Evolutionary conservation across 1,140 invertebrate species (phyloP), one percentile per base, ranked within the genome.

Genomic region (Steinernema feltiae): DNA sequence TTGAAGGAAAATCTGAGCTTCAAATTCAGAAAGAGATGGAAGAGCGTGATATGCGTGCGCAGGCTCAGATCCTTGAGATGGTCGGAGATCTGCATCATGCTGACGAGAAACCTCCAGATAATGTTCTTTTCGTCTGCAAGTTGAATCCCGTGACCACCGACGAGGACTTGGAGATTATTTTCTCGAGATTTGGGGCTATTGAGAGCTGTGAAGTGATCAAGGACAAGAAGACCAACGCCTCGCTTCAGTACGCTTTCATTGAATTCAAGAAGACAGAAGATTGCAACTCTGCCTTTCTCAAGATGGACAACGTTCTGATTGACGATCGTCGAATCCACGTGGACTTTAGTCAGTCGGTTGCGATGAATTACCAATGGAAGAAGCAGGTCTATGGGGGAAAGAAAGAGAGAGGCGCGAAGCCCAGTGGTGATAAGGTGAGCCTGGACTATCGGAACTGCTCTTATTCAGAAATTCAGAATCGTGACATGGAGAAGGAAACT

Each of bases 251-350:
- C 88, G 97, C 95, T 1, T 99, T 99, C 86, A 94, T 99, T 80
- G 97, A 99, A 87, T 99, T 99, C 90, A 93, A 93, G 77, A 92
- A 96, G 78, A 77, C 81, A 91, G 86, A 97, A 86, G 91, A 95
- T 12, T 99, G 97, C 89, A 97, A 99, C 89, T 92, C 94, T 80
- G 97, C 97, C 1, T 99, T 95, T 88, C 97, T 99, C 82, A 99
- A 99, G 89, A 99, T 99, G 97, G 96, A 98, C 84, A 99, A 99
- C 89, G 96, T 99, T 0, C 88, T 99, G 0, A 99, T 99, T 82
- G 97, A 99, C 88, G 97, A 99, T 86, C 88, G 97, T 69, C 89
- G 97, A 82, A 99, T 99, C 81, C 97, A 99, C 87, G 97, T 99
- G 0, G 97, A 99, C 87, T 99, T 99, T 88, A 97, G 94, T 81